Percentiles rank a stretch among this genome's conserved stretches.
Conservation (phyloP, 2,888 invertebrate species). For the Archips crataeganus region DNA sequence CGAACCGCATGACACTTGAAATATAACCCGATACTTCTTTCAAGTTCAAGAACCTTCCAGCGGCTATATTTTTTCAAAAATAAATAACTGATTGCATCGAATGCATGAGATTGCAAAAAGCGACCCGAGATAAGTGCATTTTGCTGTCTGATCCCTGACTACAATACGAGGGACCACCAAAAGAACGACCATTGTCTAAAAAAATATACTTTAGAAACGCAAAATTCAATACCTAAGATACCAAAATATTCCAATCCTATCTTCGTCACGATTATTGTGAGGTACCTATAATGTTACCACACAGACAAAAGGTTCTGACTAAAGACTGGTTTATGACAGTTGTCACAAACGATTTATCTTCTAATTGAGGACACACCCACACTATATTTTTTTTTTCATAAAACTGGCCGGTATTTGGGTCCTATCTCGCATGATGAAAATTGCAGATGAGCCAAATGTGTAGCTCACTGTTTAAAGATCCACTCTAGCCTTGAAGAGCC, state of each 20-base stretch:
- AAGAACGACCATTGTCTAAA: not conserved
- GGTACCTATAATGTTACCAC: too few relatives aligned
- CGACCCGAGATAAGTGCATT: conserved; percentile 29
- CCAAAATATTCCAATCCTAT: not conserved
- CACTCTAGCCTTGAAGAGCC: too few relatives aligned
- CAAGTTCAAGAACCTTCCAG: conserved; percentile 21
- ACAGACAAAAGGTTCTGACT: too few relatives aligned
- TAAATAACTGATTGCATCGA: conserved; percentile 12
- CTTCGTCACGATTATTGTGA: too few relatives aligned
- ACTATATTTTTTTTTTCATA: too few relatives aligned
- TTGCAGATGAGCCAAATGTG: too few relatives aligned
- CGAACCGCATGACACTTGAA: not conserved
- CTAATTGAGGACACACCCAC: too few relatives aligned
- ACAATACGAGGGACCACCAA: not conserved
- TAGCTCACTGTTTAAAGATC: too few relatives aligned
- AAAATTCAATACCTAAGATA: not conserved
- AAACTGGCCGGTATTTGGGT: too few relatives aligned
- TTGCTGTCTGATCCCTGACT: conserved; percentile 14
- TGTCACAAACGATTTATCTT: too few relatives aligned
- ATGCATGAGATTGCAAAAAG: conserved; percentile 23
- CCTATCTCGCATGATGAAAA: too few relatives aligned
- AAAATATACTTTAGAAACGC: not conserved
- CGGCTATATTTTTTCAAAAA: conserved; percentile 13
- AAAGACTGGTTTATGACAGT: too few relatives aligned
- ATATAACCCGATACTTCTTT: not conserved